Conservation (phyloP, 2,113 vertebrate genomes). For the Monarcha castaneiventris region DNA sequence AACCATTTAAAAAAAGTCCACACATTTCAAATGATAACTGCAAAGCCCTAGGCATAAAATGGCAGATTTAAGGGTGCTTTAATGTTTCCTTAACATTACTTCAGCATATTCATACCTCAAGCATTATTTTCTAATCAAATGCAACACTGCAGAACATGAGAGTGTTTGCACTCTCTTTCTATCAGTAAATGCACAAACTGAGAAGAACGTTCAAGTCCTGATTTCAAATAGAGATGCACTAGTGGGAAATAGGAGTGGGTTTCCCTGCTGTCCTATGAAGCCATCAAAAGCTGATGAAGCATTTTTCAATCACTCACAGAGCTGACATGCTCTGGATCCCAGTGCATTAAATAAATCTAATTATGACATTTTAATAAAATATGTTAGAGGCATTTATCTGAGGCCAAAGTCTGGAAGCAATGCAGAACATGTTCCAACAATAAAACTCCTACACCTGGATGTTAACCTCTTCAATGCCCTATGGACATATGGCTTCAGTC, state of each 20-base stretch:
- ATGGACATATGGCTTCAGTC: slow-evolving; percentile 66
- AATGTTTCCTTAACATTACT: slow-evolving; percentile 41
- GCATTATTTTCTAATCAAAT: slow-evolving; percentile 59
- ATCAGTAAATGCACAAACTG: background rate
- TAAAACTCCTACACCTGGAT: slow-evolving; percentile 68
- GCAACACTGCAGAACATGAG: background rate
- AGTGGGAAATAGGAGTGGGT: background rate
- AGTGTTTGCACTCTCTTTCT: background rate
- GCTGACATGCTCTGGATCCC: slow-evolving; percentile 18
- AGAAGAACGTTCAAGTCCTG: background rate
- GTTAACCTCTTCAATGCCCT: slow-evolving; percentile 63
- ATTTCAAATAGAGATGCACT: background rate
- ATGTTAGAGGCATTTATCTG: slow-evolving; percentile 38
- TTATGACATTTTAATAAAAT: slow-evolving; percentile 58
- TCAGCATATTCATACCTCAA: slow-evolving; percentile 14
- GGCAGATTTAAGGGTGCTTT: slow-evolving; percentile 27
- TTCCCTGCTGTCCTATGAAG: background rate
- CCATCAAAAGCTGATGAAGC: slow-evolving; percentile 5
- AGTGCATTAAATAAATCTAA: slow-evolving; percentile 61
- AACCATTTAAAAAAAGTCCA: slow-evolving; percentile 11
- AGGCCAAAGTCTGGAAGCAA: slow-evolving; percentile 32
- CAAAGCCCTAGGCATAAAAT: slow-evolving; percentile 8
- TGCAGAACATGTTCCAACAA: slow-evolving; percentile 31
- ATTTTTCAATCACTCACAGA: slow-evolving; percentile 33
- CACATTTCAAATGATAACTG: slow-evolving; percentile 17